Base-by-base conservation (phyloP, 2,113 vertebrate species). In the Tragulus kanchil region DNA sequence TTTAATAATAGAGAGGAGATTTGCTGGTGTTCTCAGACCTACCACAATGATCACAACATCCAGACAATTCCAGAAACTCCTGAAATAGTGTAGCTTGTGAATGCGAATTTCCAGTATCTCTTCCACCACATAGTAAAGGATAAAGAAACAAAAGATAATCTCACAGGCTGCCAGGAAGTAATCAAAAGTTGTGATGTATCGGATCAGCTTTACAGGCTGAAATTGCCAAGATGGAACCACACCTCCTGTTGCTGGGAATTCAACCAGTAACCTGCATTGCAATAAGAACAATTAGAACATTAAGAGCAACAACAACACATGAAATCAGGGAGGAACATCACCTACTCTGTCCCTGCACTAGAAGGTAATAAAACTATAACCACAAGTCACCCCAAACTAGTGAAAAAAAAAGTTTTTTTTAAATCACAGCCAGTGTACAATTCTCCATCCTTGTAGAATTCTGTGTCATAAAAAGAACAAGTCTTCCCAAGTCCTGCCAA, bases 241-340 rank as follows among this genome's bases (percentile, higher is more conserved):
- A 2, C 99, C 99, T 6, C 99, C 99, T 4, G 99, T 99, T 0
- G 99, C 99, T 36, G 99, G 99, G 94, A 99, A 99, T 98, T 99
- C 99, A 67, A 99, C 99, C 98, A 99, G 92, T 96, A 99, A 98
- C 98, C 99, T 99, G 98, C 58, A 94, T 97, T 93, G 93, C 1
- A 98, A 93, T 85, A 86, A 95, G 81, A 97, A 92, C 26, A 87
- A 75, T 58, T 56, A 96, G 89, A 50, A 95, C 54, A 64, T 6
- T 19, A 62, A 86, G 61, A 79, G 19, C n/a, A 28, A 28, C 19
- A 90, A 87, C 61, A 84, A 58, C 52, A 94, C 56, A 31, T 0
- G 4, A 36, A 19, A 8, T 19, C 28, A 56, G 64, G 69, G 13
- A 64, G 52, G n/a, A 50, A 48, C 3, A 28, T 21, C 42, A 3